Evolutionary conservation across 2,113 vertebrate genomes (phyloP).

Genomic region (Alligator mississippiensis): DNA sequence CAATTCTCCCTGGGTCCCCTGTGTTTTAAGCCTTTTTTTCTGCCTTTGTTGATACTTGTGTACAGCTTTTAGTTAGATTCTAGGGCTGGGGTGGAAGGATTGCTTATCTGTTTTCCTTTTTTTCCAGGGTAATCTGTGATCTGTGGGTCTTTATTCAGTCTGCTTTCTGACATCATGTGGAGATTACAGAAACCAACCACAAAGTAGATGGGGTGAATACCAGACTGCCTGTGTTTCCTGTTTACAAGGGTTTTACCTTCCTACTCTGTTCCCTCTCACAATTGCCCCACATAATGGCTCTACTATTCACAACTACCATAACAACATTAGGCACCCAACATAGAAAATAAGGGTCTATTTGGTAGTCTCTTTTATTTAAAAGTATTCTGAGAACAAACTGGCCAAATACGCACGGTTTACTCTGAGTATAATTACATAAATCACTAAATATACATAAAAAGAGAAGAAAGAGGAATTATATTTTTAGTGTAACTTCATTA

Average conservation of each 20-base stretch:
- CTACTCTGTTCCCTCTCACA: rapidly evolving
- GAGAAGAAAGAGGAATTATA: conserved; percentile 7
- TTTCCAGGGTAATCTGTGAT: background rate
- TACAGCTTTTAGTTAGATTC: no score
- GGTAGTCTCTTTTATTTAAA: background rate
- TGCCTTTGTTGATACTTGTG: no score
- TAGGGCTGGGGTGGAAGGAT: no score
- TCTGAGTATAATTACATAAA: background rate
- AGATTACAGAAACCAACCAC: background rate
- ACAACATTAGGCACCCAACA: background rate
- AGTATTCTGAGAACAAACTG: background rate
- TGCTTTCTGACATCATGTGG: background rate
- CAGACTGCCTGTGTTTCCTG: background rate
- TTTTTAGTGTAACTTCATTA: conserved; percentile 40
- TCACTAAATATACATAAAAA: background rate
- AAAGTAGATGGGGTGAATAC: background rate
- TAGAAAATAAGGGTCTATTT: background rate
- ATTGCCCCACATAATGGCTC: background rate
- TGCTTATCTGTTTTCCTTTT: no score
- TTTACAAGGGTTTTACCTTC: background rate
- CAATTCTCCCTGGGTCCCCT: no score
- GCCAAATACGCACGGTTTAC: background rate
- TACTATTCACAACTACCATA: background rate
- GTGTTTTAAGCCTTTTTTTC: no score
- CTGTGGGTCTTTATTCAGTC: background rate